A percentile compares a stretch with the other conserved stretches of the same genome.
Evolutionary conservation across 2,797 vertebrate genomes (phyloP).

Genomic region (Lepilemur ruficaudatus): DNA sequence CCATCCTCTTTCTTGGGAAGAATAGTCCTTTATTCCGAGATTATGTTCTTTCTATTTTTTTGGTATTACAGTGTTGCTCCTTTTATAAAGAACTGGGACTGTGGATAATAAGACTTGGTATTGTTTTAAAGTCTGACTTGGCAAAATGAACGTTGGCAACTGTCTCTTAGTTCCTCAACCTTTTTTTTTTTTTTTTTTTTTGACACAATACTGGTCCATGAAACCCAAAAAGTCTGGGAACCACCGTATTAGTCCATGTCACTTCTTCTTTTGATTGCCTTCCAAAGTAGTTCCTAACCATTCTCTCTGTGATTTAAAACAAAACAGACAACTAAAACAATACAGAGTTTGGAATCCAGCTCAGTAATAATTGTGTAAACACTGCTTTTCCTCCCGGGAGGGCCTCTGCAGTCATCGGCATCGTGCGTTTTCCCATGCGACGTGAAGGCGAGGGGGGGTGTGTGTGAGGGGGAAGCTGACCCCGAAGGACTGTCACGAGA

Average conservation of each 20-base stretch:
- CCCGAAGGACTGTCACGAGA: background rate
- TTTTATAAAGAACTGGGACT: background rate
- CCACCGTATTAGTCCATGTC: background rate
- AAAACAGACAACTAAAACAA: constrained; percentile 57
- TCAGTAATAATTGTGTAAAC: constrained; percentile 60
- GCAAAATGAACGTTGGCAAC: background rate
- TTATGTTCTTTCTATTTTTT: background rate
- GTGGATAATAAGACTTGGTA: background rate
- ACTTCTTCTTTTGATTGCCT: background rate
- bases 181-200: background rate
- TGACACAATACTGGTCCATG: background rate
- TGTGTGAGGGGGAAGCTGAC: background rate
- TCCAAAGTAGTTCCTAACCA: constrained; percentile 1
- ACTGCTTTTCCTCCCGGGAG: constrained; percentile 51
- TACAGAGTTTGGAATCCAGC: constrained; percentile 37
- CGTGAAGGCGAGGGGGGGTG: background rate
- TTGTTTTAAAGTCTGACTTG: background rate
- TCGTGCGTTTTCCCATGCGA: constrained; percentile 45
- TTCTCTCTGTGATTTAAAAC: constrained; percentile 41
- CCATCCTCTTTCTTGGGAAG: background rate
- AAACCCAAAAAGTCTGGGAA: constrained; percentile 23
- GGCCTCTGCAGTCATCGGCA: background rate
- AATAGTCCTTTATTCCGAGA: background rate
- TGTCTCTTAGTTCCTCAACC: background rate
- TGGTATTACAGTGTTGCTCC: background rate